Base-by-base conservation (phyloP, 2,888 invertebrate species). In the Melangyna quadrimaculata region DNA sequence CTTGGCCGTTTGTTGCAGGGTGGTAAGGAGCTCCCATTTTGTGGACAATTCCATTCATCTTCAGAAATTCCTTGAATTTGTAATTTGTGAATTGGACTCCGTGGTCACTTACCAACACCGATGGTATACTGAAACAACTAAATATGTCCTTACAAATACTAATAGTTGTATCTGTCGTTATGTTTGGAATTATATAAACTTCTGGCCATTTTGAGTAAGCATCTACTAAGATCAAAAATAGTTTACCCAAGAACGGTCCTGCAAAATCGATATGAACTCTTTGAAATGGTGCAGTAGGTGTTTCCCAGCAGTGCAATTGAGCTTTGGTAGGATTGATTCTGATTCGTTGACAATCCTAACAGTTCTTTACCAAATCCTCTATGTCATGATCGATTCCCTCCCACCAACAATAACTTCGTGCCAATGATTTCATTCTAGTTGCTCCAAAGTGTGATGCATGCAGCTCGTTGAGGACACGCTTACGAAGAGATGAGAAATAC, bases 71-170 rank as follows among this genome's bases (percentile, higher is more conserved):
- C n/a, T n/a, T n/a, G n/a, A n/a, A n/a, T n/a, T n/a, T n/a, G n/a
- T n/a, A n/a, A n/a, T n/a, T n/a, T n/a, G n/a, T n/a, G n/a, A n/a
- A n/a, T n/a, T n/a, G n/a, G n/a, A n/a, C n/a, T n/a, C n/a, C n/a
- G n/a, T n/a, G n/a, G n/a, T n/a, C n/a, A n/a, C n/a, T n/a, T n/a
- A n/a, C n/a, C n/a, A n/a, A n/a, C n/a, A n/a, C n/a, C n/a, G n/a
- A n/a, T n/a, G n/a, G n/a, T n/a, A n/a, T n/a, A n/a, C n/a, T 10
- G 10, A 32, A 10, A 1, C 10, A 10, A 3, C 32, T 88, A 87
- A 35, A 86, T 43, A 73, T 87, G 88, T n/a, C 88, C 72, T 72
- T 87, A n/a, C n/a, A n/a, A n/a, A n/a, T n/a, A n/a, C n/a, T n/a
- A n/a, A n/a, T n/a, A n/a, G n/a, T n/a, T n/a, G n/a, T n/a, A n/a